phyloP scores from a whole-genome alignment of 2,888 invertebrate genomes.

The Spilosoma lubricipeda region DNA sequence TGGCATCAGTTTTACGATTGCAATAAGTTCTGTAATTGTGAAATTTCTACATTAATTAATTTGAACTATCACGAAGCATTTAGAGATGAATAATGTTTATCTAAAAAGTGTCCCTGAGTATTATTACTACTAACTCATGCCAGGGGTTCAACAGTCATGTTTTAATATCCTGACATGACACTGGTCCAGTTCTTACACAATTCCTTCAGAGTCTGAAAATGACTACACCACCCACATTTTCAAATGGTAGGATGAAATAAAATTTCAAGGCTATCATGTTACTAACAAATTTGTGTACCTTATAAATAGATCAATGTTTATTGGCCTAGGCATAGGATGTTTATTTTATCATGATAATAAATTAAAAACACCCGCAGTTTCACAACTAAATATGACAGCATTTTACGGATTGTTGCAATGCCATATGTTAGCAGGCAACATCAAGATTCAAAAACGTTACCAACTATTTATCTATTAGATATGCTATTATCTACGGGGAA shows the following conservation, averaged over 20 bases:
- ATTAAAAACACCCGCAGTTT: slow-evolving; percentile 26
- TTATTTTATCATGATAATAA: slow-evolving; percentile 37
- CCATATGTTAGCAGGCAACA: neutral
- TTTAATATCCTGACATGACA: neutral
- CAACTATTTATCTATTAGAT: neutral
- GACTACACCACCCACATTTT: slow-evolving; percentile 43
- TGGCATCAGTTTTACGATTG: neutral
- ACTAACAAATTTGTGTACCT: slow-evolving; percentile 28
- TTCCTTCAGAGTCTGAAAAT: slow-evolving; percentile 17
- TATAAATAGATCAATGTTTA: slow-evolving; percentile 50
- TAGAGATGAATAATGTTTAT: too few species aligned
- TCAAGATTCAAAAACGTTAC: neutral
- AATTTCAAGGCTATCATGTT: slow-evolving; percentile 50
- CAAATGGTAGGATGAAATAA: slow-evolving; percentile 41
- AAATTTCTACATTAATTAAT: too few species aligned
- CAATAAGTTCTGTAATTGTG: neutral
- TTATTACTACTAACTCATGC: neutral
- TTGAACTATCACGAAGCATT: too few species aligned
- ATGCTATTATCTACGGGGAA: neutral
- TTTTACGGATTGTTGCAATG: neutral
- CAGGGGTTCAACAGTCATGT: neutral
- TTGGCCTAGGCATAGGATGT: slow-evolving; percentile 45
- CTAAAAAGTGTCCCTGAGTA: neutral
- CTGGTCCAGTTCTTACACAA: neutral
- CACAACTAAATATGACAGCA: slow-evolving; percentile 11